Percentiles rank a stretch among this genome's conserved stretches.
phyloP scores from a whole-genome alignment of 2,797 vertebrate genomes.

The Crenichthys baileyi region DNA sequence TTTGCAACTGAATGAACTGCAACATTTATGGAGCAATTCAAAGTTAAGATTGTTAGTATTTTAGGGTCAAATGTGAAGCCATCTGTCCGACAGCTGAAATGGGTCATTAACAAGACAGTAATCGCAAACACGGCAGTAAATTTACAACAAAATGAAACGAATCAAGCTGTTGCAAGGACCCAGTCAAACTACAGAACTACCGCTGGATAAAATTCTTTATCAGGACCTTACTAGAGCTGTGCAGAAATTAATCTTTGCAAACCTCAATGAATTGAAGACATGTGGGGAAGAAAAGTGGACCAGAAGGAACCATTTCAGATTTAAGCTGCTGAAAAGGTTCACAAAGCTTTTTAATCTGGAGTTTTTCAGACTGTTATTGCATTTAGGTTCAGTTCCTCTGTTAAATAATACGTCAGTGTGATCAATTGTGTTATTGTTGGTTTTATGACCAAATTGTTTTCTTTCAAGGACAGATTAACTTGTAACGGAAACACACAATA shows the following conservation, averaged over 20 bases:
- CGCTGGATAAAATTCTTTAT: neutral
- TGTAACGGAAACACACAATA: neutral
- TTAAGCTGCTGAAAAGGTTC: too few species aligned
- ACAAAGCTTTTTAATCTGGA: too few species aligned
- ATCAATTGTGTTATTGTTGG: neutral
- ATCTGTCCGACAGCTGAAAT: neutral
- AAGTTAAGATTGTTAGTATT: neutral
- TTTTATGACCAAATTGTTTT: neutral
- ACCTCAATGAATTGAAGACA: too few species aligned
- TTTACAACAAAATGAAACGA: too few species aligned
- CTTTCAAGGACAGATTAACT: neutral
- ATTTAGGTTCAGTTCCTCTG: too few species aligned
- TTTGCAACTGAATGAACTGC: neutral
- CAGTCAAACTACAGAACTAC: neutral
- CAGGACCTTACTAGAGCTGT: neutral
- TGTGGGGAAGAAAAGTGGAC: too few species aligned
- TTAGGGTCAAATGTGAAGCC: neutral
- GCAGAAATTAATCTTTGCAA: neutral
- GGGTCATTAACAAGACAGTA: too few species aligned
- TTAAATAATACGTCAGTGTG: neutral
- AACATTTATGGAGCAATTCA: neutral
- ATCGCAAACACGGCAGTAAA: too few species aligned
- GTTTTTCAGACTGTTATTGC: too few species aligned
- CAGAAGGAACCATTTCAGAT: too few species aligned
- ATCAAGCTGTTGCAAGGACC: neutral